Percentiles rank a stretch among this genome's conserved stretches.
Evolutionary conservation across 2,797 vertebrate genomes (phyloP).

Genomic region (Trematomus bernacchii): DNA sequence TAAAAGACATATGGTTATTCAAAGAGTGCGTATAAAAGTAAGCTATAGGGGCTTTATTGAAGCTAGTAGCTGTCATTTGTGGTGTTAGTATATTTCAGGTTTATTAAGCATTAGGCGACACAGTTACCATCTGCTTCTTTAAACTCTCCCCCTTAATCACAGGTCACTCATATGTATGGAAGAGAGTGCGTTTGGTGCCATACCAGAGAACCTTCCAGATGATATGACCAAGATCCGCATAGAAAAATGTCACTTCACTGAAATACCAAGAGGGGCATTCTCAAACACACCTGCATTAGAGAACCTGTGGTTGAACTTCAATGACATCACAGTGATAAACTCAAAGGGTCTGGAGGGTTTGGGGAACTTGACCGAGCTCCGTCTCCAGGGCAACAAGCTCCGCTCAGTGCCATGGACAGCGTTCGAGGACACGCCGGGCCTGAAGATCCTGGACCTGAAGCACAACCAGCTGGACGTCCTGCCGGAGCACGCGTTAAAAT

Average conservation of each 20-base stretch:
- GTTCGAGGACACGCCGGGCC: slow-evolving; percentile 87
- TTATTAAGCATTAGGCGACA: not conserved
- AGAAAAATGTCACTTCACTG: slow-evolving; percentile 92
- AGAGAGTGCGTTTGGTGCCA: slow-evolving; percentile 84
- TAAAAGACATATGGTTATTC: not conserved
- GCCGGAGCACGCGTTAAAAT: slow-evolving; percentile 90
- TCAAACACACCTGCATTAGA: slow-evolving; percentile 83
- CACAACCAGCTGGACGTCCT: slow-evolving; percentile 92
- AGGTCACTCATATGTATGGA: slow-evolving; percentile 92
- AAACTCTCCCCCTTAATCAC: slow-evolving; percentile 38
- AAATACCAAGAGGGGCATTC: slow-evolving; percentile 89
- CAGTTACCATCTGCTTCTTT: not conserved
- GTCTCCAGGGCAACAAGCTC: slow-evolving; percentile 93
- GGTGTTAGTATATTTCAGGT: not conserved
- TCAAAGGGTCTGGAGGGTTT: slow-evolving; percentile 89
- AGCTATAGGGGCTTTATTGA: not conserved
- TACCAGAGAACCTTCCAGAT: slow-evolving; percentile 87
- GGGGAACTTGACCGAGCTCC: slow-evolving; percentile 88
- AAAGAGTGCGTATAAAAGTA: not conserved
- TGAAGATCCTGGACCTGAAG: slow-evolving; percentile 93
- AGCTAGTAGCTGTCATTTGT: not conserved
- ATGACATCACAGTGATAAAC: slow-evolving; percentile 92
- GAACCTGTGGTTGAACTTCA: slow-evolving; percentile 95
- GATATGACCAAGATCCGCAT: slow-evolving; percentile 92
- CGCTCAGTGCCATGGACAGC: slow-evolving; percentile 93